Base-by-base conservation (phyloP, 2,797 vertebrate species). In the Peromyscus eremicus region DNA sequence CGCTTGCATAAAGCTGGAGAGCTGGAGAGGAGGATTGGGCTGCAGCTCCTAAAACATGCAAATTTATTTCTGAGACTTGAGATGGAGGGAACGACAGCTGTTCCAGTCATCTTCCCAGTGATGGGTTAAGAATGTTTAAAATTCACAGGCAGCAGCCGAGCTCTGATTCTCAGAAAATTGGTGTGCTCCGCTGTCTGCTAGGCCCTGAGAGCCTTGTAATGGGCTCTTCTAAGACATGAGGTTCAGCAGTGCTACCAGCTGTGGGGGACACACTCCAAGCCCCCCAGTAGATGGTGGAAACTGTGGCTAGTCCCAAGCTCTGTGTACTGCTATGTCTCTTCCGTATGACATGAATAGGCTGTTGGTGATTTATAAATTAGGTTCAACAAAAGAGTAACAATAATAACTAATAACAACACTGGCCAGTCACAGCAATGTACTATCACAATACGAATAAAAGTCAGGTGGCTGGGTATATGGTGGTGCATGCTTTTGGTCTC, bases 111-210 rank as follows among this genome's bases (percentile, higher is more conserved):
- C 91, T 92, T 93, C 80, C 71, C 77, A 79, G 83, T 11, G 89
- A 87, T 37, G 43, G 87, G 70, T 83, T 75, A 95, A 66, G 89
- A 84, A 71, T 37, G 92, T 73, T 95, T 90, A 87, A 95, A 96
- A 97, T 93, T 92, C 76, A 75, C 23, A 76, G 90, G 76, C 46
- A 60, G 52, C 52, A 91, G 71, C 79, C 73, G 34, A 85, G 83
- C 5, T 64, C 92, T 52, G 57, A 81, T 27, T 91, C 80, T 73
- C 79, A 55, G 82, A 71, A 88, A 87, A 77, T 32, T 2, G 14
- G 27, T 40, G n/a, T n/a, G 84, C 52, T 83, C 60, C 19, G 5
- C 70, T 2, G 68, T 43, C 77, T 89, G 32, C 83, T 85, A 34
- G 57, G 34, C 32, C 89, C 68, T 37, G 0, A 40, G 37, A 84